Evolutionary conservation across 2,113 vertebrate species (phyloP).

Genomic region (Sigmodon hispidus): DNA sequence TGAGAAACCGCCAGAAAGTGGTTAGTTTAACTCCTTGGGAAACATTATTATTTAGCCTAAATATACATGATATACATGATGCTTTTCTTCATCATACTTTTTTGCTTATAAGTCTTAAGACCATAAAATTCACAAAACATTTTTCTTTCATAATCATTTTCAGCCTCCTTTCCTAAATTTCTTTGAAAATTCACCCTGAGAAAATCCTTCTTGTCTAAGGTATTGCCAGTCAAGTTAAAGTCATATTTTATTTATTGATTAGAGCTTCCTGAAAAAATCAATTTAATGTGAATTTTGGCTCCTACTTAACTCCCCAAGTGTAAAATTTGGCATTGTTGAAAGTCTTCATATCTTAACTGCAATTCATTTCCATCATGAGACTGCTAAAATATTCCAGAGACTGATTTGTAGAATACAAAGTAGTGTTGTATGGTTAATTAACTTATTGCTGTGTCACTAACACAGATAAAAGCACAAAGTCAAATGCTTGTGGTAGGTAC

Average conservation of each 20-base stretch:
- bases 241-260: conserved; percentile 20
- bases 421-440: neutral
- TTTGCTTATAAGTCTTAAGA: too few species aligned
- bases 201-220: neutral
- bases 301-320: neutral
- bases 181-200: neutral
- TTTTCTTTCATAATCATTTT: neutral
- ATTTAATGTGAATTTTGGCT: neutral
- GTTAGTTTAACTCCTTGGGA: too few species aligned
- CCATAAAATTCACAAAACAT: neutral
- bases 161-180: neutral
- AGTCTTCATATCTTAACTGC: conserved; percentile 40
- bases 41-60: too few species aligned
- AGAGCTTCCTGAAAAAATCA: conserved; percentile 3
- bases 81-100: too few species aligned
- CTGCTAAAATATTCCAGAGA: neutral
- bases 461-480: neutral
- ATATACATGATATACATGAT: too few species aligned
- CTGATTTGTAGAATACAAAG: conserved; percentile 21
- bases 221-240: neutral
- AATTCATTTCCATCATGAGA: conserved; percentile 48
- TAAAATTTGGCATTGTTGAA: conserved; percentile 3
- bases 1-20: too few species aligned
- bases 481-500: neutral
- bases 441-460: conserved; percentile 11